Evolutionary conservation across 2,888 invertebrate genomes (phyloP).

Genomic region (Dasypogon diadema): DNA sequence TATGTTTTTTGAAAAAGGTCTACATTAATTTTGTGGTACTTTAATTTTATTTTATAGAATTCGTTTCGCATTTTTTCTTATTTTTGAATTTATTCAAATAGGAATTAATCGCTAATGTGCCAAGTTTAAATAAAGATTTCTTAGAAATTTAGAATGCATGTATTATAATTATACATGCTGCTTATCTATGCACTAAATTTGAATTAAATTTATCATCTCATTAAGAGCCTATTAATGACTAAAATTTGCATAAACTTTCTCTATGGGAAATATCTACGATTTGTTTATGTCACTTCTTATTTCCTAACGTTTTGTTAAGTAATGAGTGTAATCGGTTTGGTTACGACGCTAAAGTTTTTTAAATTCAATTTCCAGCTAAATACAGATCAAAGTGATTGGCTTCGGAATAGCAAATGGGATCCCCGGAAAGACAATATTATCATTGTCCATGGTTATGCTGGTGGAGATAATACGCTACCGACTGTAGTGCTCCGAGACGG

Average conservation of each 20-base stretch:
- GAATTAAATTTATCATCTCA: no score
- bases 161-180: no score
- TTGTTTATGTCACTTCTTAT: background rate
- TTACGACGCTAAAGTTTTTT: constrained; percentile 18
- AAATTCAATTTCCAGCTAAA: constrained; percentile 26
- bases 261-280: background rate
- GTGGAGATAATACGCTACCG: constrained; percentile 80
- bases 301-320: constrained; percentile 24
- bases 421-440: constrained; percentile 77
- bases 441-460: constrained; percentile 82
- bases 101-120: no score
- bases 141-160: no score
- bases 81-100: no score
- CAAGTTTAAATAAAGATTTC: no score
- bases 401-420: constrained; percentile 79
- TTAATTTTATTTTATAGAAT: no score
- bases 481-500: constrained; percentile 81
- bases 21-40: no score
- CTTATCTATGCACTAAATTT: no score
- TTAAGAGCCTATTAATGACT: no score
- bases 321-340: background rate
- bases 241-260: constrained; percentile 42
- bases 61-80: no score
- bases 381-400: constrained; percentile 75
- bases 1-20: no score